A percentile compares a stretch with the other conserved stretches of the same genome.
Evolutionary conservation across 2,113 vertebrate genomes (phyloP).

Genomic region (Gobio gobio): DNA sequence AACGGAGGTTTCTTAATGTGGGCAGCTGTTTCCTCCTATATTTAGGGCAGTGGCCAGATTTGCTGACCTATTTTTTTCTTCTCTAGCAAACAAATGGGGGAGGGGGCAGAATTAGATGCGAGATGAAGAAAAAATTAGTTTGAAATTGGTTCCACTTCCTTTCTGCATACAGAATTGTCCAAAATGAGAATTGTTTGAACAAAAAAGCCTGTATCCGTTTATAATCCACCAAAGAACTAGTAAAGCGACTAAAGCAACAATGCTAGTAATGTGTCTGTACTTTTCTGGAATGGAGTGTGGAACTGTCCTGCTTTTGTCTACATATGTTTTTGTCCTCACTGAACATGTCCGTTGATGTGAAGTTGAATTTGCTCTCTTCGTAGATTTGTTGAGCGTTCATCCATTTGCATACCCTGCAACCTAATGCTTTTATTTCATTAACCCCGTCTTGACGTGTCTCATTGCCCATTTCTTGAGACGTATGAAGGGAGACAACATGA

Average conservation of each 20-base stretch:
- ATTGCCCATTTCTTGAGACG: slow-evolving; percentile 3
- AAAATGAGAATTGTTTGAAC: background rate
- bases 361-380: background rate
- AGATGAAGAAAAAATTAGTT: background rate
- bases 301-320: background rate
- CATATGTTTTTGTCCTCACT: background rate
- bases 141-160: background rate
- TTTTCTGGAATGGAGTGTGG: background rate
- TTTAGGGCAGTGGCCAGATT: slow-evolving; percentile 55
- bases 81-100: slow-evolving; percentile 3
- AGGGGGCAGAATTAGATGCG: slow-evolving; percentile 15
- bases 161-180: background rate
- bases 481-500: background rate
- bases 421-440: slow-evolving; percentile 17
- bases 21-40: slow-evolving; percentile 57
- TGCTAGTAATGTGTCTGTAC: background rate
- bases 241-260: background rate
- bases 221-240: background rate
- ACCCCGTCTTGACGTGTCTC: slow-evolving; percentile 13
- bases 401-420: background rate
- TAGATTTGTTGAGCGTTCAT: background rate
- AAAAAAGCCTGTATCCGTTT: background rate
- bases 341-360: background rate
- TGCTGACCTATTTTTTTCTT: slow-evolving; percentile 46
- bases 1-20: slow-evolving; percentile 50